Base-by-base conservation (phyloP, 1,140 invertebrate species). In the Drosophila athabasca region DNA sequence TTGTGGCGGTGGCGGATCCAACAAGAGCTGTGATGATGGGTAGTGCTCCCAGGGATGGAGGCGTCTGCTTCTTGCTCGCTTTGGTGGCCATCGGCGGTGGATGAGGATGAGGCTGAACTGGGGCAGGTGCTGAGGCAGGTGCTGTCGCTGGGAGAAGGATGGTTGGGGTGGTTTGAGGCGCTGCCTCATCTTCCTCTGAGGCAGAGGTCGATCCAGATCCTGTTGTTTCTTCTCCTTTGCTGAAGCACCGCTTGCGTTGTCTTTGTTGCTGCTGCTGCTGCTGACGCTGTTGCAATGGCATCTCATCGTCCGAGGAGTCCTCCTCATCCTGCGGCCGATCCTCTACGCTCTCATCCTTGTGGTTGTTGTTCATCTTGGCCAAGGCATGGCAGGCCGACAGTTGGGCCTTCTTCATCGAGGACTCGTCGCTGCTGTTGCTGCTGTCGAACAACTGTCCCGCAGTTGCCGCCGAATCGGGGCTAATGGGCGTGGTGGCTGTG, bases 351-450 rank as follows among this genome's bases (percentile, higher is more conserved):
- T 72, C 83, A 4, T 72, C 76, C 3, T 84, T 68, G 6, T 70
- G 8, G 45, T 62, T 70, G 58, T 19, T 81, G 57, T n/a, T 71
- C 17, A 90, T 90, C 68, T 90, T 90, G 46, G 85, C 80, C 51
- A 90, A 67, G 1, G 89, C 89, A 50, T 90, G 72, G 13, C 78
- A 76, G 41, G 89, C 89, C 17, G 82, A 84, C 72, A 90, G 74
- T 64, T 90, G 90, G 17, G 90, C 77, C 78, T 91, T 88, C 31
- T 91, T 90, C 90, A 91, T 84, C 11, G 76, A 79, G 15, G 69
- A 71, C 59, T 76, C 90, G 44, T 90, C 90, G 79, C 90, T 91
- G 66, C 90, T 91, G 58, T 88, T 90, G 79, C 90, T 90, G 69
- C 85, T 90, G 29, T 91, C 90, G 53, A 91, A 91, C 51, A 90